Percentiles rank a stretch among this genome's conserved stretches.
These are phyloP conservation scores for Poecilobothrus nobilitatus DNA, from an alignment of 2,888 invertebrate genomes.

Conservation along the genomic window DNA sequence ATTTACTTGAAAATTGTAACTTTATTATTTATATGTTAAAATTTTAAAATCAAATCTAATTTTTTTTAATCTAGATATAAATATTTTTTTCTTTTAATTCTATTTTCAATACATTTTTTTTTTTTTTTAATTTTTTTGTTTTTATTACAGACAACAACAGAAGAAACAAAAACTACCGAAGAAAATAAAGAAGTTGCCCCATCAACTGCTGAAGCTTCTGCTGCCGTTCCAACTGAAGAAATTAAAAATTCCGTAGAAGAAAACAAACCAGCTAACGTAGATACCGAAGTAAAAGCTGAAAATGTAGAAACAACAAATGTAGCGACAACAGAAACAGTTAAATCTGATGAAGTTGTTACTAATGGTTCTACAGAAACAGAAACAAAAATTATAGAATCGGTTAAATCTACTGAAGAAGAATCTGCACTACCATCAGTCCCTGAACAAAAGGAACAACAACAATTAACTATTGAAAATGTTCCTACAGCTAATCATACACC, in stretches of 20 bases:
- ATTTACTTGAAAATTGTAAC: too few species aligned
- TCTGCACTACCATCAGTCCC: constrained; percentile 16
- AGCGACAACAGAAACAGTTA: constrained; percentile 15
- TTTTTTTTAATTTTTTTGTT: background rate
- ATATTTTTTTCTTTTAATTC: too few species aligned
- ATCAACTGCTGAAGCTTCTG: background rate
- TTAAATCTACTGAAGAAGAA: constrained; percentile 24
- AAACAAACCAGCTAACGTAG: background rate
- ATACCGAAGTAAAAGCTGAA: background rate
- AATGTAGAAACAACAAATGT: constrained; percentile 19
- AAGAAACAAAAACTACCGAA: background rate
- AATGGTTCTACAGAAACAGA: constrained; percentile 16
- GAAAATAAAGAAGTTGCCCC: background rate
- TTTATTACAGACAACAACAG: background rate
- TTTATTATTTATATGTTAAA: too few species aligned
- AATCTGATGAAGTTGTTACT: constrained; percentile 19
- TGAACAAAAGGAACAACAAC: constrained; percentile 22
- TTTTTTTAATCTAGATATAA: too few species aligned
- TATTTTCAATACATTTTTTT: too few species aligned
- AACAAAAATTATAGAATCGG: constrained; percentile 23
- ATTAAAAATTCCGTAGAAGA: background rate
- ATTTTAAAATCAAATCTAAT: too few species aligned
- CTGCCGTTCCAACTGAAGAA: background rate
- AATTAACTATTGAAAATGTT: constrained; percentile 13
- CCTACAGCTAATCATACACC: background rate